Percentiles rank a stretch among this genome's conserved stretches.
Conservation (phyloP, 2,888 invertebrate genomes). For the Pandemis corylana region DNA sequence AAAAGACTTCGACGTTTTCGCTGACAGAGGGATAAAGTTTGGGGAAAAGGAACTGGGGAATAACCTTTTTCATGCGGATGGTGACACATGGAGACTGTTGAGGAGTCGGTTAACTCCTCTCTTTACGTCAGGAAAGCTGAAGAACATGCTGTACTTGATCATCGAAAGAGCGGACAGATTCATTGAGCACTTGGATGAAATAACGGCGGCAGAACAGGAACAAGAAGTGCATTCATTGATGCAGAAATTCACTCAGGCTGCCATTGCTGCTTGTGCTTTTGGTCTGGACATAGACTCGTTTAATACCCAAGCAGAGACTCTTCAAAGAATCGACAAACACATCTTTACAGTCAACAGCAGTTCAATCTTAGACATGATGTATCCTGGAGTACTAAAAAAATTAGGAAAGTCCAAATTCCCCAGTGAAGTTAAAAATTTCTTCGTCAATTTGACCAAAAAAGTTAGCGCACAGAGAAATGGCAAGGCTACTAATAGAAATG, state of each 20-base stretch:
- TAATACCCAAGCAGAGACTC: conserved; percentile 16
- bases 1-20: conserved; percentile 45
- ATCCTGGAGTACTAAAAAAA: conserved; percentile 36
- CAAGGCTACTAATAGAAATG: conserved; percentile 30
- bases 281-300: conserved; percentile 39
- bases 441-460: conserved; percentile 22
- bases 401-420: conserved; percentile 20
- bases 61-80: conserved; percentile 42
- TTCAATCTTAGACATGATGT: conserved; percentile 29
- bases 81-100: conserved; percentile 42
- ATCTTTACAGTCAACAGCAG: conserved; percentile 31
- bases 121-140: conserved; percentile 45
- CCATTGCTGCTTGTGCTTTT: conserved; percentile 46
- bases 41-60: conserved; percentile 36
- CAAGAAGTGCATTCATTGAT: conserved; percentile 30
- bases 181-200: conserved; percentile 12
- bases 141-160: conserved; percentile 44
- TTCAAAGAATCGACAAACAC: conserved; percentile 32
- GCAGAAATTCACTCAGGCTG: conserved; percentile 39
- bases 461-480: conserved; percentile 29
- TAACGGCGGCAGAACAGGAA: neutral
- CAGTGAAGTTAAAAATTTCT: conserved; percentile 25
- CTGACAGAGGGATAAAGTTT: conserved; percentile 38
- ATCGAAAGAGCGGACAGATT: conserved; percentile 33
- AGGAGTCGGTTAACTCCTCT: conserved; percentile 45